phyloP scores from a whole-genome alignment of 2,888 invertebrate species.

The Drosophila maculinotata region DNA sequence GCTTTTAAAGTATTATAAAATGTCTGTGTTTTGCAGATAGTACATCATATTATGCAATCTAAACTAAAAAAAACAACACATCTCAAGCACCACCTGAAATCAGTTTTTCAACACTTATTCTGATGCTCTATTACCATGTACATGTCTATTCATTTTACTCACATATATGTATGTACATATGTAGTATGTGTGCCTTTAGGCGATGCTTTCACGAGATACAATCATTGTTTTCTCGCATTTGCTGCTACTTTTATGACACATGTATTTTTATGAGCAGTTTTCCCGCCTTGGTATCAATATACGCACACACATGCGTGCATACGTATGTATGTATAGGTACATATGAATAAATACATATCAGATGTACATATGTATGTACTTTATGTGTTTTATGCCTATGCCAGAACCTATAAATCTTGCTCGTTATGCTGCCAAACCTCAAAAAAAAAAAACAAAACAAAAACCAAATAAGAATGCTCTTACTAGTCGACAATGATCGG shows the following conservation, averaged over 20 bases:
- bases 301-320: background rate
- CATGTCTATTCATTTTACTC: background rate
- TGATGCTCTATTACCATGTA: background rate
- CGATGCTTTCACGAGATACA: slow-evolving; percentile 20
- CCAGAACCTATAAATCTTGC: slow-evolving; percentile 42
- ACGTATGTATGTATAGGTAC: background rate
- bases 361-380: slow-evolving; percentile 19
- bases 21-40: too few relatives aligned
- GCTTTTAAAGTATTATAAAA: too few relatives aligned
- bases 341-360: slow-evolving; percentile 18
- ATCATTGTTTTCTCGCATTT: slow-evolving; percentile 50
- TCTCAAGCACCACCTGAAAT: slow-evolving; percentile 3
- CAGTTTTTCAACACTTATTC: slow-evolving; percentile 6
- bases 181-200: slow-evolving; percentile 5
- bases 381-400: slow-evolving; percentile 37
- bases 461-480: background rate
- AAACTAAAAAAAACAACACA: too few relatives aligned
- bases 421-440: slow-evolving; percentile 33
- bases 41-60: too few relatives aligned
- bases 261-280: slow-evolving; percentile 35
- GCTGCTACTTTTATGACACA: slow-evolving; percentile 41
- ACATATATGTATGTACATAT: background rate
- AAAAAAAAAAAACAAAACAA: slow-evolving; percentile 3
- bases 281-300: background rate
- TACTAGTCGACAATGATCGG: background rate